Percentiles rank a stretch among this genome's conserved stretches.
phyloP scores from a whole-genome alignment of 2,888 invertebrate genomes.

The Drosophila leonis region DNA sequence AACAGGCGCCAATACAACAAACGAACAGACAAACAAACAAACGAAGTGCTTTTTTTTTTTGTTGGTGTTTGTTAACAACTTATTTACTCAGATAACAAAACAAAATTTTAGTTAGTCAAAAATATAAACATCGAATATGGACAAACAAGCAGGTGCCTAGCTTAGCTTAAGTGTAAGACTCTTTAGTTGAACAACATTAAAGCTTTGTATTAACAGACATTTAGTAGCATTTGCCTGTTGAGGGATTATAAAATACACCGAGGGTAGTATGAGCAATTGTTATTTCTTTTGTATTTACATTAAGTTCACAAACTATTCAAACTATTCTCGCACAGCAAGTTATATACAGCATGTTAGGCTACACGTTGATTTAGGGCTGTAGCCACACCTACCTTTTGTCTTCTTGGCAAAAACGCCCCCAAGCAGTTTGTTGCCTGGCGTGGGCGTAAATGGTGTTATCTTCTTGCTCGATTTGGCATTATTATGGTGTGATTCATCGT shows the following conservation, averaged over 20 bases:
- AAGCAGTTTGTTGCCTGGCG: slow-evolving; percentile 81
- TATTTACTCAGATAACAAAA: slow-evolving; percentile 35
- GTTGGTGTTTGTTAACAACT: slow-evolving; percentile 27
- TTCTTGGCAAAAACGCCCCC: slow-evolving; percentile 85
- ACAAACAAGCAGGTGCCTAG: slow-evolving; percentile 6
- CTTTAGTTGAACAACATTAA: not conserved
- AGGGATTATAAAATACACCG: not conserved
- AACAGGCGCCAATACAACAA: slow-evolving; percentile 84
- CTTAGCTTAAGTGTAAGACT: not conserved
- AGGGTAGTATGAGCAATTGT: not conserved
- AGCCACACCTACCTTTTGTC: slow-evolving; percentile 74
- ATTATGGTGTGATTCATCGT: slow-evolving; percentile 53
- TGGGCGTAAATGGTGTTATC: slow-evolving; percentile 79
- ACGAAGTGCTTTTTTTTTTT: slow-evolving; percentile 45
- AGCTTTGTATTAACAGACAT: not conserved
- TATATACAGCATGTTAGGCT: not conserved
- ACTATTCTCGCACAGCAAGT: not conserved
- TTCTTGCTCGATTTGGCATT: slow-evolving; percentile 62
- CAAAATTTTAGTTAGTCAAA: slow-evolving; percentile 53
- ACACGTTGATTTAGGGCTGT: too few species aligned
- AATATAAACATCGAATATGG: slow-evolving; percentile 13
- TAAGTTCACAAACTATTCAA: not conserved
- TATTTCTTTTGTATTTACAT: not conserved
- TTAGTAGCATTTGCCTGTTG: not conserved
- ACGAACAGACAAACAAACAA: slow-evolving; percentile 77